Percentiles rank a stretch among this genome's conserved stretches.
phyloP scores from a whole-genome alignment of 2,797 vertebrate genomes.

The Falco peregrinus region DNA sequence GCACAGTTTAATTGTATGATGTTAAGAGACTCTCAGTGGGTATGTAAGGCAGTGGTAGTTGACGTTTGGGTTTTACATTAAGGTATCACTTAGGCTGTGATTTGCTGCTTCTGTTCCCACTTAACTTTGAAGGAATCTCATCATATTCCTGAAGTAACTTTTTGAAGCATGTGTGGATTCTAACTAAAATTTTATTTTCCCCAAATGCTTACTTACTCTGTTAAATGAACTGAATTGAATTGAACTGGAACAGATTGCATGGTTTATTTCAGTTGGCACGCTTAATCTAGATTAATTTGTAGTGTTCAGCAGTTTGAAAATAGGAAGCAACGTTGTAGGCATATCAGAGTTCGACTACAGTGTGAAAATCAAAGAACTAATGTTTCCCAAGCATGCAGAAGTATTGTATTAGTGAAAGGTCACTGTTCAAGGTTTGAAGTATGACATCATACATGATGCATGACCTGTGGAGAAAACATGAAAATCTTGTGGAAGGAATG shows the following conservation, averaged over 20 bases:
- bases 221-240: background rate
- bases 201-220: background rate
- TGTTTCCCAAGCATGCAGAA: background rate
- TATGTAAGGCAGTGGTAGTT: background rate
- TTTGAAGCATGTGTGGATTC: background rate
- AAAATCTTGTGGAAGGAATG: background rate
- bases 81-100: background rate
- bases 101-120: background rate
- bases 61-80: background rate
- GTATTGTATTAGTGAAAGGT: background rate
- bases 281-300: background rate
- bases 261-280: background rate
- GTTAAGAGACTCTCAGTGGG: background rate
- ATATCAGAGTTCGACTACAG: background rate
- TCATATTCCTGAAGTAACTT: background rate
- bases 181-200: background rate
- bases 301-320: background rate
- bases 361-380: conserved; percentile 32
- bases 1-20: background rate
- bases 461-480: background rate
- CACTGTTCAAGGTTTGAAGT: background rate
- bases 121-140: background rate
- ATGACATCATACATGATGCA: background rate
- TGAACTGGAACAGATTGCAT: background rate
- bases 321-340: background rate